A percentile compares a stretch with the other conserved stretches of the same genome.
phyloP scores from a whole-genome alignment of 2,797 vertebrate species.

The Aphelocoma californica region DNA sequence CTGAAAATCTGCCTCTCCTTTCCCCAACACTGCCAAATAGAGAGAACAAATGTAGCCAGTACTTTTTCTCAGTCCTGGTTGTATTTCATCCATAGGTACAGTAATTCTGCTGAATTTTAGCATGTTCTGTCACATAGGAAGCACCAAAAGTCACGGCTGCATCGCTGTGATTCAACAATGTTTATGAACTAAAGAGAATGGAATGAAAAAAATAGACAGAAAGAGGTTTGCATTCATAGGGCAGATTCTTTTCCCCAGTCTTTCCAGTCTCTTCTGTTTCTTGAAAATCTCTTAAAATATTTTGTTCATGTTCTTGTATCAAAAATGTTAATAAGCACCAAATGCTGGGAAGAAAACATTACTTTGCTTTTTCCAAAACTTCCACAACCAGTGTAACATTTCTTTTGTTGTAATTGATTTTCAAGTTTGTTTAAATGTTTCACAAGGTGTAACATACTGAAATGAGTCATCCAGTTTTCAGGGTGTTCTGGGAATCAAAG shows the following conservation, averaged over 20 bases:
- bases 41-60: neutral
- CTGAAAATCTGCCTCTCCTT: neutral
- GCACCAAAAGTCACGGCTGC: neutral
- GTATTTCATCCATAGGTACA: neutral
- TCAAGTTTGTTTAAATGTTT: slow-evolving; percentile 60
- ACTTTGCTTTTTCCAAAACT: slow-evolving; percentile 4
- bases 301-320: neutral
- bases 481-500: neutral
- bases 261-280: neutral
- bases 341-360: neutral
- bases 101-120: neutral
- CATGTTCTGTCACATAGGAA: neutral
- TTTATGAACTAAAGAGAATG: neutral
- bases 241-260: neutral
- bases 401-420: slow-evolving; percentile 51
- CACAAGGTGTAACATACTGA: slow-evolving; percentile 9
- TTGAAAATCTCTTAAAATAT: slow-evolving; percentile 13
- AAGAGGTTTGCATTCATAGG: neutral
- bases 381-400: neutral
- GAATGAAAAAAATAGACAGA: neutral
- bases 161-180: neutral
- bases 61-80: neutral
- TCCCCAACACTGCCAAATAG: neutral
- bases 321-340: neutral
- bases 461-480: slow-evolving; percentile 48